Conservation (phyloP, 2,888 invertebrate species). For the Trileptium ribeirensis region DNA sequence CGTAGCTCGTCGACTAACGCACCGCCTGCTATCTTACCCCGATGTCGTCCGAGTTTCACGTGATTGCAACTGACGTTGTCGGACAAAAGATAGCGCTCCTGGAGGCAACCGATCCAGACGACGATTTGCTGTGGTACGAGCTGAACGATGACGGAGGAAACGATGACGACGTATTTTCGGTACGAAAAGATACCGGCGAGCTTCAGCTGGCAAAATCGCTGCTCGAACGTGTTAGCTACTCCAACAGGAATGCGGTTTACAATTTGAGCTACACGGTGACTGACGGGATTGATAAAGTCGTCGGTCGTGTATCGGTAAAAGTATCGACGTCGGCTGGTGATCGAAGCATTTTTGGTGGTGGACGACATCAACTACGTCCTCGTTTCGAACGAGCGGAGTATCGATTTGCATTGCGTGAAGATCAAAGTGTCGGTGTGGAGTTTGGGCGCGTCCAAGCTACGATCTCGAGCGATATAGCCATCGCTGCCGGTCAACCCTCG, state of each 20-base stretch:
- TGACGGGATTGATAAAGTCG: no score
- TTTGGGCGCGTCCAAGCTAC: slow-evolving; percentile 7
- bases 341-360: no score
- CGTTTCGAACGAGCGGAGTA: slow-evolving; percentile 1
- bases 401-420: slow-evolving; percentile 3
- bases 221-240: no score
- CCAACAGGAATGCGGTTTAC: no score
- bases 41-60: neutral
- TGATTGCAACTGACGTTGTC: slow-evolving; percentile 61
- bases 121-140: slow-evolving; percentile 79
- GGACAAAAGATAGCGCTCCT: slow-evolving; percentile 78
- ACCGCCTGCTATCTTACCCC: neutral
- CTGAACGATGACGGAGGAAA: slow-evolving; percentile 63
- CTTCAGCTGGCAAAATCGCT: slow-evolving; percentile 64
- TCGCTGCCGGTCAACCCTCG: no score
- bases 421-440: neutral
- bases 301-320: no score
- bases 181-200: slow-evolving; percentile 70
- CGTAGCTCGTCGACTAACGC: slow-evolving; percentile 16
- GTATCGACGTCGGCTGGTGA: no score
- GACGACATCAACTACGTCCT: no score
- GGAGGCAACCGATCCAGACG: slow-evolving; percentile 76
- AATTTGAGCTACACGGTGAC: no score
- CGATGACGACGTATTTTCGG: slow-evolving; percentile 70
- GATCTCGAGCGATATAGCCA: no score